These are phyloP conservation scores for Cuniculus paca DNA, from an alignment of 2,797 vertebrate species.

Conservation along the genomic window DNA sequence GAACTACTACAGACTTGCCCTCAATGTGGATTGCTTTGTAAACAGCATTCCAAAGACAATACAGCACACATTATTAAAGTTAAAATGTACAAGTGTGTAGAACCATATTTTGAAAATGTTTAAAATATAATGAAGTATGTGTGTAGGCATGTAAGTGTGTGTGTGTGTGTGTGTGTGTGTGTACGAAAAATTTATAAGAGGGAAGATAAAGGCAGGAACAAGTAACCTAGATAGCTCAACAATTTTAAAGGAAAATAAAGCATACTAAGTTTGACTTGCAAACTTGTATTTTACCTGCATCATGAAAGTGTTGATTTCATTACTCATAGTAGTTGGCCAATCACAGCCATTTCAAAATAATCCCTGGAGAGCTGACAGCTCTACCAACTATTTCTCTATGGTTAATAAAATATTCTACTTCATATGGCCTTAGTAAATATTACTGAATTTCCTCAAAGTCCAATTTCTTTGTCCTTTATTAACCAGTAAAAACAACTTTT, in stretches of 20 bases:
- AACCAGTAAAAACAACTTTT: constrained; percentile 26
- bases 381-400: constrained; percentile 41
- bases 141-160: no score
- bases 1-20: background rate
- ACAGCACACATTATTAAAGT: background rate
- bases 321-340: constrained; percentile 55
- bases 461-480: background rate
- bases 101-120: background rate
- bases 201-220: background rate
- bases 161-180: background rate
- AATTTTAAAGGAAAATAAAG: constrained; percentile 34
- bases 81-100: background rate
- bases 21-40: background rate
- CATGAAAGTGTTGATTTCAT: constrained; percentile 63
- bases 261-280: constrained; percentile 21
- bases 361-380: constrained; percentile 41
- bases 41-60: background rate
- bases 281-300: constrained; percentile 28
- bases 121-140: background rate
- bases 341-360: constrained; percentile 63
- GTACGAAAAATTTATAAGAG: background rate
- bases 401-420: constrained; percentile 63
- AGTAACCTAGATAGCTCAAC: constrained; percentile 18
- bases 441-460: constrained; percentile 14
- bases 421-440: background rate